A percentile compares a stretch with the other conserved stretches of the same genome.
These are phyloP conservation scores for Onychostruthus taczanowskii DNA, from an alignment of 2,113 vertebrate species.

Conservation along the genomic window DNA sequence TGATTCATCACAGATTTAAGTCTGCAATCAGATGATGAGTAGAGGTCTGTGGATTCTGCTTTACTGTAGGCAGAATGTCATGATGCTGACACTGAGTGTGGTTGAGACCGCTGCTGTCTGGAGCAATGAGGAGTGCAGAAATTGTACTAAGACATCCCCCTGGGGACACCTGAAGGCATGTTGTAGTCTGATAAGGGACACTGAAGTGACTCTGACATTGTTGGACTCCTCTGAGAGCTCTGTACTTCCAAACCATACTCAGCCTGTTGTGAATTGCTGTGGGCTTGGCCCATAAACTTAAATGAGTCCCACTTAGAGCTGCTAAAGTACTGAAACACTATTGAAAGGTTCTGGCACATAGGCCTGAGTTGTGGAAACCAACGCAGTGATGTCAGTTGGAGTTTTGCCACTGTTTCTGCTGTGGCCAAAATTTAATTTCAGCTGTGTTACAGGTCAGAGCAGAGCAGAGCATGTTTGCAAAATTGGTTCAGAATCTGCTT, in stretches of 20 bases:
- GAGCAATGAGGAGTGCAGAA: background rate
- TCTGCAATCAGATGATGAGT: background rate
- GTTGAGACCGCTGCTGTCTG: background rate
- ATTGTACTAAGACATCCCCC: rapidly evolving
- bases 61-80: background rate
- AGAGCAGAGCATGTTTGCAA: conserved; percentile 5
- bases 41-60: background rate
- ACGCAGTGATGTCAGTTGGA: conserved; percentile 36
- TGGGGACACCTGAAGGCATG: background rate
- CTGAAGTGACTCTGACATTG: background rate
- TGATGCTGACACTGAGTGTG: background rate
- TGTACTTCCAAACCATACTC: background rate
- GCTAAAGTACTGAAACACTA: background rate
- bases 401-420: background rate
- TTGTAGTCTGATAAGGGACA: background rate
- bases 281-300: background rate
- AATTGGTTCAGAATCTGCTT: conserved; percentile 21
- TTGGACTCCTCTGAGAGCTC: background rate
- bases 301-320: background rate
- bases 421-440: conserved; percentile 20
- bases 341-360: background rate
- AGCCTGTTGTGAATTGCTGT: background rate
- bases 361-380: background rate
- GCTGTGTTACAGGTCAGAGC: conserved; percentile 23
- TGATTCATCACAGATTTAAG: background rate